Evolutionary conservation across 2,888 invertebrate species (phyloP).

Genomic region (Cylloceria caligata): DNA sequence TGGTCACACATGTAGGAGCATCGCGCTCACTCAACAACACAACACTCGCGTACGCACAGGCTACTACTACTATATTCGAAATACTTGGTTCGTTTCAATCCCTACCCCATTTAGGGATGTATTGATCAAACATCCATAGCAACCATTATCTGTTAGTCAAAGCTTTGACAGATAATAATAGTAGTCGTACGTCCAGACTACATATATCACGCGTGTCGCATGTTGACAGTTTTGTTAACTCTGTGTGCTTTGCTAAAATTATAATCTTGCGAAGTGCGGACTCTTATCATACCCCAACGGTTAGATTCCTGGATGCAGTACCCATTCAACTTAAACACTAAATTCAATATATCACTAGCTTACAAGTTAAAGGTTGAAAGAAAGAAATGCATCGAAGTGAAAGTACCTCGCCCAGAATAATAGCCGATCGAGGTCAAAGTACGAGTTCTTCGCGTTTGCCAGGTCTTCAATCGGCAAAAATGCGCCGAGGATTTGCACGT

Average conservation of each 20-base stretch:
- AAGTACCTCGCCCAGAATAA: slow-evolving; percentile 19
- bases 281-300: too few relatives aligned
- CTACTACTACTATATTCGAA: too few relatives aligned
- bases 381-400: slow-evolving; percentile 41
- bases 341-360: neutral
- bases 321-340: neutral
- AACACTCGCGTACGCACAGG: too few relatives aligned
- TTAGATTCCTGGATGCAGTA: too few relatives aligned
- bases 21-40: too few relatives aligned
- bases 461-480: slow-evolving; percentile 34
- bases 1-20: too few relatives aligned
- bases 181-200: neutral
- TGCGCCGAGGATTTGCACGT: slow-evolving; percentile 42
- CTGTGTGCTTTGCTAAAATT: too few relatives aligned
- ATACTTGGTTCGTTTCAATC: neutral
- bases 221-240: neutral
- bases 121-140: slow-evolving; percentile 6
- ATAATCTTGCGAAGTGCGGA: too few relatives aligned
- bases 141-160: neutral
- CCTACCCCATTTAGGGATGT: neutral
- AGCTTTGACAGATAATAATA: neutral
- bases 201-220: neutral
- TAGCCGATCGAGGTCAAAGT: slow-evolving; percentile 42
- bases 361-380: neutral
- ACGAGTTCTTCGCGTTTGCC: slow-evolving; percentile 47